Percentiles rank a stretch among this genome's conserved stretches.
phyloP scores from a whole-genome alignment of 2,888 invertebrate species.

The Trissoscelio sp. region DNA sequence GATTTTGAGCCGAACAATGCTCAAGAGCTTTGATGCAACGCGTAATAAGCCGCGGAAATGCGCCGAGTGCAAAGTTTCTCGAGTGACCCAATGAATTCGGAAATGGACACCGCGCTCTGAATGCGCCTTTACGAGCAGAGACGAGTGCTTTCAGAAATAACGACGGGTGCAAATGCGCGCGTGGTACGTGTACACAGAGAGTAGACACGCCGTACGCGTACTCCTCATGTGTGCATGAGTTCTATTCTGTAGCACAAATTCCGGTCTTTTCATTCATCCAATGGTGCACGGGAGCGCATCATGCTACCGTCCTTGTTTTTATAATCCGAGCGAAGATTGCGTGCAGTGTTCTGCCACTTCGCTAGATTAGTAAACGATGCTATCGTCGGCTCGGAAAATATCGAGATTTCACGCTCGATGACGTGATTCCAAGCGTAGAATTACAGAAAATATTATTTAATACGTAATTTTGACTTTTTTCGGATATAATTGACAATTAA shows the following conservation, averaged over 20 bases:
- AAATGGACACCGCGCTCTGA: slow-evolving; percentile 49
- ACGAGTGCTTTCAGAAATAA: slow-evolving; percentile 51
- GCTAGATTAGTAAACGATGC: slow-evolving; percentile 62
- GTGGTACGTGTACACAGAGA: slow-evolving; percentile 32
- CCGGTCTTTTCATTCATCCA: slow-evolving; percentile 63
- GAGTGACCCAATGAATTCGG: slow-evolving; percentile 58
- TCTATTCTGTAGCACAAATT: slow-evolving; percentile 57
- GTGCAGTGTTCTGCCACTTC: slow-evolving; percentile 53
- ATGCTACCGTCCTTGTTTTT: slow-evolving; percentile 33
- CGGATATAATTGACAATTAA: too few relatives aligned
- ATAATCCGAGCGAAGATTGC: slow-evolving; percentile 56
- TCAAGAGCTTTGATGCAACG: not conserved
- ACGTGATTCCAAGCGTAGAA: slow-evolving; percentile 28
- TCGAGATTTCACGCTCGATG: slow-evolving; percentile 47
- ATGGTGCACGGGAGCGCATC: slow-evolving; percentile 49
- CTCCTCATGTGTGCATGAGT: slow-evolving; percentile 34
- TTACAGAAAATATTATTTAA: not conserved
- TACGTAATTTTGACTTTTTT: not conserved
- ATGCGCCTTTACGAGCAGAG: slow-evolving; percentile 47
- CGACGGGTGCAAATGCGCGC: slow-evolving; percentile 40
- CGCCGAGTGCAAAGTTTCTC: slow-evolving; percentile 45
- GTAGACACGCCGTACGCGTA: not conserved
- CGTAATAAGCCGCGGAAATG: slow-evolving; percentile 46
- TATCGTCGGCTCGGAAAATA: slow-evolving; percentile 50
- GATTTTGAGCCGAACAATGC: slow-evolving; percentile 22